Base-by-base conservation (phyloP, 2,113 vertebrate genomes). In the Cyanoramphus novaezelandiae region DNA sequence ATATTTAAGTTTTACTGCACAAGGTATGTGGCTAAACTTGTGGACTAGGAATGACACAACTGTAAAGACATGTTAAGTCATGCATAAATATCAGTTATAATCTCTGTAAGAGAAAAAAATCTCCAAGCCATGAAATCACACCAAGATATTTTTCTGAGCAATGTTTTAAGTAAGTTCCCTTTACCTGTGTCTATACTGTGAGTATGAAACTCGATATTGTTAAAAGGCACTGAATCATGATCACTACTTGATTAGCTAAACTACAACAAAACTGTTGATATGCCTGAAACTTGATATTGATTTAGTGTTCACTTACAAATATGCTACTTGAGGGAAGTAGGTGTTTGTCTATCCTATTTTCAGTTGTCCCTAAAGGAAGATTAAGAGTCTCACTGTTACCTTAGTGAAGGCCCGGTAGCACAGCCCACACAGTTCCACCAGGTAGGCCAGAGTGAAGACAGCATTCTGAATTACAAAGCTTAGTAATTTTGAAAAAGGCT, bases 381-480 rank as follows among this genome's bases (percentile, higher is more conserved):
- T 5, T 46, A 49, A 49, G 0, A 55, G 8, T 24, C 7, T 63
- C 62, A 82, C 4, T n/a, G 68, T 97, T 98, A 99, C 99, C 99
- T 99, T 99, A 91, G 98, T 99, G 97, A 99, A 99, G 71, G 98
- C 98, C 97, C 99, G 98, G 97, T 99, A 99, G 96, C 99, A 99
- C 60, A 99, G 98, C 82, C 99, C 99, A 84, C 99, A 99, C 19
- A 99, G 97, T 83, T 99, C 99, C n/a, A 99, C 99, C 67, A 99
- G 98, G 97, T 99, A 99, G 76, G 99, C 99, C 90, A 99, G 98
- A 46, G 99, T 99, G 97, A 99, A 99, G 74, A 99, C 97, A 20
- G 99, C 99, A 79, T 99, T 99, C 98, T 99, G 99, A 97, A 99
- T 99, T 31, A 99, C 98, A 94, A 99, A 99, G 95, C 99, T 99